These are phyloP conservation scores for Stegostoma tigrinum DNA, from an alignment of 2,113 vertebrate genomes.

Conservation along the genomic window DNA sequence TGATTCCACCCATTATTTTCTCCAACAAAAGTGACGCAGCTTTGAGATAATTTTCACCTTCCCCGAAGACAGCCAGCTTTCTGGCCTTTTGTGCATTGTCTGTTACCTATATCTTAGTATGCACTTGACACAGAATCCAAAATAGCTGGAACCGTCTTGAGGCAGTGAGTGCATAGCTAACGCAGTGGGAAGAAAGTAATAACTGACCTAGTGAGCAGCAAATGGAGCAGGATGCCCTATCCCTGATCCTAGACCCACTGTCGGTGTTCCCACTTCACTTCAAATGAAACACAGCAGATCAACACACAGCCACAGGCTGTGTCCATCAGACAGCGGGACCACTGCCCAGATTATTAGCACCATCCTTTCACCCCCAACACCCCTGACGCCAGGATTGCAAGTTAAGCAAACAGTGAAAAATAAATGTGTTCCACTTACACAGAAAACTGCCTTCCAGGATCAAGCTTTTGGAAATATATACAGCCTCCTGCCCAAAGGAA, in stretches of 20 bases:
- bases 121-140: background rate
- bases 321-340: background rate
- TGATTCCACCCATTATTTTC: background rate
- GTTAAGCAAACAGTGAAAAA: slow-evolving; percentile 30
- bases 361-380: background rate
- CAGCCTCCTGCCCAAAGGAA: background rate
- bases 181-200: slow-evolving; percentile 10
- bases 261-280: background rate
- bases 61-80: background rate
- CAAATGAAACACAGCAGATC: background rate
- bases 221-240: background rate
- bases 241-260: background rate
- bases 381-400: slow-evolving; percentile 23
- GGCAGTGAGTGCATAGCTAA: background rate
- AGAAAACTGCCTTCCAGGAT: slow-evolving; percentile 29
- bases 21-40: background rate
- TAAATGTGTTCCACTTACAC: slow-evolving; percentile 33
- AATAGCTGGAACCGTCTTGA: slow-evolving; percentile 10
- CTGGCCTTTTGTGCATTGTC: background rate
- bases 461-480: slow-evolving; percentile 31
- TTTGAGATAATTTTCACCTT: background rate
- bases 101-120: too few species aligned
- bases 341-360: slow-evolving; percentile 8
- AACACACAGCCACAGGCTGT: background rate
- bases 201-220: background rate